phyloP scores from a whole-genome alignment of 1,140 invertebrate species.

The Harpegnathos saltator region DNA sequence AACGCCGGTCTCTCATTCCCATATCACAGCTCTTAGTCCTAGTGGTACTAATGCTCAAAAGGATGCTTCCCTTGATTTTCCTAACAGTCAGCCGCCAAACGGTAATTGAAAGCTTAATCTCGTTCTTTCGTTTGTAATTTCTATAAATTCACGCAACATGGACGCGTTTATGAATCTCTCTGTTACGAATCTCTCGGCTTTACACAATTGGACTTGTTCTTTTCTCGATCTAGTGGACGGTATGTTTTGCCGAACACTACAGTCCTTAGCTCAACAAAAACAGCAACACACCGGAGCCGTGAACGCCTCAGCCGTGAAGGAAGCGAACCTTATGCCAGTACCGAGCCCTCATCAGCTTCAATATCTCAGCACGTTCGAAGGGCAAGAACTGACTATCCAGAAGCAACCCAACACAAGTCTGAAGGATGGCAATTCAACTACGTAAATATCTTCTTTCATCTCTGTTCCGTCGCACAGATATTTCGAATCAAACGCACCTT shows the following conservation, averaged over 20 bases:
- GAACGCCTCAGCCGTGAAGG: conserved; percentile 88
- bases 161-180: no score
- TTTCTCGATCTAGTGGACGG: conserved; percentile 88
- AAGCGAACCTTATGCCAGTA: conserved; percentile 97
- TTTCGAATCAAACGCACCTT: no score
- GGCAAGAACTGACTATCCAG: conserved; percentile 98
- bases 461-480: background rate
- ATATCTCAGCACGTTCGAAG: conserved; percentile 97
- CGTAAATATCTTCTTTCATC: conserved; percentile 85
- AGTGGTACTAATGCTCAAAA: conserved; percentile 83
- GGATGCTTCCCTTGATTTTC: conserved; percentile 81
- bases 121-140: conserved; percentile 49
- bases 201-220: conserved; percentile 27
- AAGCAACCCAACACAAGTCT: conserved; percentile 97
- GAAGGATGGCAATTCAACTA: conserved; percentile 89
- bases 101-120: conserved; percentile 72
- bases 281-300: conserved; percentile 86
- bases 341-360: conserved; percentile 98
- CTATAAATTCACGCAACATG: conserved; percentile 66
- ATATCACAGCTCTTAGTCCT: conserved; percentile 87
- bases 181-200: background rate
- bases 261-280: conserved; percentile 92
- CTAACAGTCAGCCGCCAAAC: conserved; percentile 83
- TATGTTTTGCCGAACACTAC: conserved; percentile 92
- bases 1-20: conserved; percentile 89